A percentile compares a stretch with the other conserved stretches of the same genome.
Evolutionary conservation across 2,888 invertebrate species (phyloP).

Genomic region (Ormyrus pomaceus): DNA sequence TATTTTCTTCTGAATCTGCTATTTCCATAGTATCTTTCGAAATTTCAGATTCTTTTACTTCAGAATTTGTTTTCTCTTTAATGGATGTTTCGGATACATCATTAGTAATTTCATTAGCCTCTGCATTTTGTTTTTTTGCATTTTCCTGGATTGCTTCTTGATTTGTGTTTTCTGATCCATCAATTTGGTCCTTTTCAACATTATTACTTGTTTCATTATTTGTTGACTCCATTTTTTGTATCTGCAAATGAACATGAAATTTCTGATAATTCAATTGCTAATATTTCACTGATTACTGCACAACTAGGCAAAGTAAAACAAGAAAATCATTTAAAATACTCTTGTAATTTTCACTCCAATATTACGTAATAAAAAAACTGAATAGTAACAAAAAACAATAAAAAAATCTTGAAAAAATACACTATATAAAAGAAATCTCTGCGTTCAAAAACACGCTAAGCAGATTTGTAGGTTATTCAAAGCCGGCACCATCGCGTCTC

Average conservation of each 20-base stretch:
- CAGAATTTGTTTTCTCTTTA: neutral
- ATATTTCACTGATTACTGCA: neutral
- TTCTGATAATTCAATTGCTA: neutral
- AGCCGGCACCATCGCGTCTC: conserved; percentile 34
- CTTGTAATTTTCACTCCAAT: neutral
- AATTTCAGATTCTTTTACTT: neutral
- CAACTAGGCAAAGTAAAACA: no score
- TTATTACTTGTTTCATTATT: conserved; percentile 23
- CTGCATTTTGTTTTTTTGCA: neutral
- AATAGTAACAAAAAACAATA: no score
- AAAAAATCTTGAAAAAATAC: neutral
- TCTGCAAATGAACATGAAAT: neutral
- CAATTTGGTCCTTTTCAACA: conserved; percentile 4
- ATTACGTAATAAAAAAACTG: no score
- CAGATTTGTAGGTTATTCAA: conserved; percentile 35
- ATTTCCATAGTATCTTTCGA: conserved; percentile 39
- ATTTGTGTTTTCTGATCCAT: conserved; percentile 2
- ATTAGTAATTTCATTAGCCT: conserved; percentile 16
- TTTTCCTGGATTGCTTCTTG: conserved; percentile 15
- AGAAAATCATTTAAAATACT: no score
- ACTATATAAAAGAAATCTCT: neutral
- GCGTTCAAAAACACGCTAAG: neutral
- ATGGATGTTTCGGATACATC: conserved; percentile 1
- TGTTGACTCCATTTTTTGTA: conserved; percentile 38
- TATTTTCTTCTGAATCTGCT: conserved; percentile 29